Evolutionary conservation across 2,888 invertebrate species (phyloP).

Genomic region (Ditula angustiorana): DNA sequence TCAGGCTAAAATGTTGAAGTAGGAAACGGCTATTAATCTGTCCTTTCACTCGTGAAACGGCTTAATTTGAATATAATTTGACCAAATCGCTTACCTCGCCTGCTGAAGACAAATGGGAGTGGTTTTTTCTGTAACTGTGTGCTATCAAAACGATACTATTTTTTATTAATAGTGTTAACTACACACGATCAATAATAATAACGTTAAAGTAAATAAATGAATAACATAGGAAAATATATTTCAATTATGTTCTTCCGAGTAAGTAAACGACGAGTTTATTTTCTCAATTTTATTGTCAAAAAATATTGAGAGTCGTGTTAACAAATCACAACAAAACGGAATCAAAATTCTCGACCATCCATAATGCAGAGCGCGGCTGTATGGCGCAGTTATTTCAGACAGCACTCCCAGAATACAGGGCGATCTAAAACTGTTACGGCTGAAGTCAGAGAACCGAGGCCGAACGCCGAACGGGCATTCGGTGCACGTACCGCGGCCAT

Average conservation of each 20-base stretch:
- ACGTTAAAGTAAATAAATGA: too few relatives aligned
- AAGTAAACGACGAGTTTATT: too few relatives aligned
- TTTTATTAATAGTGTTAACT: too few relatives aligned
- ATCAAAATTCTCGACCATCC: slow-evolving; percentile 27
- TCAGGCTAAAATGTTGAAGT: slow-evolving; percentile 1
- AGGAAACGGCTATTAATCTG: slow-evolving; percentile 19
- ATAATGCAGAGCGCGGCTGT: slow-evolving; percentile 37
- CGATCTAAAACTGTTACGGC: slow-evolving; percentile 57
- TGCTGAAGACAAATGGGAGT: not conserved
- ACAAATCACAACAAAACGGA: slow-evolving; percentile 28
- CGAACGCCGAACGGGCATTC: slow-evolving; percentile 46
- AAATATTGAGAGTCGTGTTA: not conserved
- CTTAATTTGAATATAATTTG: slow-evolving; percentile 12
- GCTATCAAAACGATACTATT: not conserved
- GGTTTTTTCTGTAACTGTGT: not conserved
- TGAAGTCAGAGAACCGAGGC: slow-evolving; percentile 40
- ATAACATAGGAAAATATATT: too few relatives aligned
- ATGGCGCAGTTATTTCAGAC: slow-evolving; percentile 52
- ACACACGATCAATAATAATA: too few relatives aligned
- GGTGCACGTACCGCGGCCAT: slow-evolving; percentile 63
- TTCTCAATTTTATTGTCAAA: too few relatives aligned
- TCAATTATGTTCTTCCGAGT: too few relatives aligned
- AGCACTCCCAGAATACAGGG: slow-evolving; percentile 56
- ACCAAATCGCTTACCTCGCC: not conserved
- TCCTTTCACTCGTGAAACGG: slow-evolving; percentile 9